These are phyloP conservation scores for Medauroidea extradentata DNA, from an alignment of 1,140 invertebrate species.

Conservation along the genomic window DNA sequence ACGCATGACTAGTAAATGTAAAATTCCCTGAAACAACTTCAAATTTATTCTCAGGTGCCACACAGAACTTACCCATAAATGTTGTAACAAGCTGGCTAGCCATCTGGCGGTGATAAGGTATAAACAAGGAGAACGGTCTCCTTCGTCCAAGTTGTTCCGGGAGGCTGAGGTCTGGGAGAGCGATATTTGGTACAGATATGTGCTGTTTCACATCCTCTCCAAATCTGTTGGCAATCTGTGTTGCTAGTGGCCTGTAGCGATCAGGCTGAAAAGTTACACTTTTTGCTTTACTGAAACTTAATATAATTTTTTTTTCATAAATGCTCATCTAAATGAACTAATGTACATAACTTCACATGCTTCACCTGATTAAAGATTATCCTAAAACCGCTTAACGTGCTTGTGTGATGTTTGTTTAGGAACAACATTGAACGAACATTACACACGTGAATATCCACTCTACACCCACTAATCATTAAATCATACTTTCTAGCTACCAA, in stretches of 20 bases:
- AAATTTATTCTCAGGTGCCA: no score
- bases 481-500: no score
- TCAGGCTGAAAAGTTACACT: constrained; percentile 50
- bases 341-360: no score
- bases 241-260: constrained; percentile 52
- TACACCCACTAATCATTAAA: no score
- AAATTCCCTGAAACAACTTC: not conserved
- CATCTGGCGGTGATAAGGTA: constrained; percentile 63
- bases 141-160: constrained; percentile 60
- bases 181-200: constrained; percentile 58
- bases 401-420: no score
- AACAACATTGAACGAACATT: no score
- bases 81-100: constrained; percentile 66
- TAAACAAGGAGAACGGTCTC: constrained; percentile 69
- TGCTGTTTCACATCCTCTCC: constrained; percentile 6
- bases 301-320: no score
- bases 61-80: constrained; percentile 58
- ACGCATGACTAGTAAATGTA: not conserved
- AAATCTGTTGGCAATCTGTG: constrained; percentile 1
- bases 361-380: no score
- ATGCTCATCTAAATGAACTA: no score
- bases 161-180: constrained; percentile 60
- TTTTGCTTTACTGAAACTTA: no score
- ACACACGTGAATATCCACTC: no score
- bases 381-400: no score